phyloP scores from a whole-genome alignment of 2,113 vertebrate species.

The Delphinapterus leucas region DNA sequence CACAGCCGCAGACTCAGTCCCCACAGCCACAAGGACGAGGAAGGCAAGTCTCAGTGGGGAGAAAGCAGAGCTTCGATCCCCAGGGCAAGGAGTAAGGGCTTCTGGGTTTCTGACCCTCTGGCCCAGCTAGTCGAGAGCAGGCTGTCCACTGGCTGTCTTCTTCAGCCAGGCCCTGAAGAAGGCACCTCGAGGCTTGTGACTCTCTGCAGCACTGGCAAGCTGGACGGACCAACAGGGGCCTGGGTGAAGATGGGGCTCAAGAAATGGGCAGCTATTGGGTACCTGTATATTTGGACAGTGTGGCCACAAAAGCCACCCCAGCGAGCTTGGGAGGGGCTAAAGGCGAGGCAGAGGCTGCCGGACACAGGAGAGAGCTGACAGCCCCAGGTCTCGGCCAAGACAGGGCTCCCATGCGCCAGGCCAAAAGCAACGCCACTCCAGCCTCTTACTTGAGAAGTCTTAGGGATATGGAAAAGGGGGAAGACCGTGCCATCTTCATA shows the following conservation, averaged over 20 bases:
- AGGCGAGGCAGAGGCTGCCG: conserved; percentile 49
- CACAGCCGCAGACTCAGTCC: background rate
- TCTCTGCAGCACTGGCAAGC: conserved; percentile 42
- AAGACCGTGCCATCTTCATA: conserved; percentile 71
- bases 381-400: conserved; percentile 31
- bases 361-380: conserved; percentile 2
- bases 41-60: conserved; percentile 45
- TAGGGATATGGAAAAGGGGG: background rate
- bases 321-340: conserved; percentile 20
- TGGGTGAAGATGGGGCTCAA: conserved; percentile 48
- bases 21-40: conserved; percentile 3
- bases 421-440: conserved; percentile 7
- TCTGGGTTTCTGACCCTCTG: conserved; percentile 9
- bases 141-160: conserved; percentile 36
- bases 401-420: conserved; percentile 22
- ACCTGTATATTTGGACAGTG: conserved; percentile 59
- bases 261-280: conserved; percentile 64
- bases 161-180: conserved; percentile 64
- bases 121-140: conserved; percentile 4
- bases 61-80: conserved; percentile 36
- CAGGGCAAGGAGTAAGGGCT: conserved; percentile 9
- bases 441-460: conserved; percentile 39
- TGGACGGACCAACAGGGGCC: conserved; percentile 23
- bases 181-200: conserved; percentile 63
- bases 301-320: conserved; percentile 49